Conservation (phyloP, 2,888 invertebrate genomes). For the Synergus umbraculus region DNA sequence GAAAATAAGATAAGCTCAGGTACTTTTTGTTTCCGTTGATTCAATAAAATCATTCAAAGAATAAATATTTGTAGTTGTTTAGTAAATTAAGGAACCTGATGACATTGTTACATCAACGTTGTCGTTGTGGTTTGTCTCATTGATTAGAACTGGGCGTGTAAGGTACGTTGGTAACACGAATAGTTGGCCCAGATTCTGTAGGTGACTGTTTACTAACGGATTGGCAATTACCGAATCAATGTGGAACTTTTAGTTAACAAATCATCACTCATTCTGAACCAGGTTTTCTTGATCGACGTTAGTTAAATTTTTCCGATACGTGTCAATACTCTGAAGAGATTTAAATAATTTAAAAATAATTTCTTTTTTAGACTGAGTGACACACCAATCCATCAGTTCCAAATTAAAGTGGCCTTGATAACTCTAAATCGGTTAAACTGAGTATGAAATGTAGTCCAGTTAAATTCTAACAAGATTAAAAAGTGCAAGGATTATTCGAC, state of each 20-base stretch:
- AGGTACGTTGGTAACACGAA: constrained; percentile 13
- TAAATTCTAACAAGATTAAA: neutral
- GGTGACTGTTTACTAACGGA: constrained; percentile 30
- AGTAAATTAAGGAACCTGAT: constrained; percentile 1
- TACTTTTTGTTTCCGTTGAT: neutral
- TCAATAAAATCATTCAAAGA: neutral
- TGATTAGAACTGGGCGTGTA: constrained; percentile 21
- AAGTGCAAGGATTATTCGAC: neutral
- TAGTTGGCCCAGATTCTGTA: constrained; percentile 37
- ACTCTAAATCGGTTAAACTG: neutral
- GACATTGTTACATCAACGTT: constrained; percentile 2
- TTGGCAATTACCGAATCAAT: constrained; percentile 21
- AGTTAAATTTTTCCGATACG: neutral
- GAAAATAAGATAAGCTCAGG: neutral
- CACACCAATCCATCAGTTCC: neutral
- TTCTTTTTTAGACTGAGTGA: neutral
- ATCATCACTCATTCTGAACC: constrained; percentile 5
- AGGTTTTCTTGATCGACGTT: neutral
- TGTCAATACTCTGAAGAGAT: neutral
- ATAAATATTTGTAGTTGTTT: neutral
- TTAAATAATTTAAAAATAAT: neutral
- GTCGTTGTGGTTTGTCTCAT: neutral
- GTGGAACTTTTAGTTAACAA: constrained; percentile 4
- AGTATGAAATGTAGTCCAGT: neutral
- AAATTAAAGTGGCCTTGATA: neutral